Conservation (phyloP, 2,888 invertebrate genomes). For the Dasysyrphus albostriatus region DNA sequence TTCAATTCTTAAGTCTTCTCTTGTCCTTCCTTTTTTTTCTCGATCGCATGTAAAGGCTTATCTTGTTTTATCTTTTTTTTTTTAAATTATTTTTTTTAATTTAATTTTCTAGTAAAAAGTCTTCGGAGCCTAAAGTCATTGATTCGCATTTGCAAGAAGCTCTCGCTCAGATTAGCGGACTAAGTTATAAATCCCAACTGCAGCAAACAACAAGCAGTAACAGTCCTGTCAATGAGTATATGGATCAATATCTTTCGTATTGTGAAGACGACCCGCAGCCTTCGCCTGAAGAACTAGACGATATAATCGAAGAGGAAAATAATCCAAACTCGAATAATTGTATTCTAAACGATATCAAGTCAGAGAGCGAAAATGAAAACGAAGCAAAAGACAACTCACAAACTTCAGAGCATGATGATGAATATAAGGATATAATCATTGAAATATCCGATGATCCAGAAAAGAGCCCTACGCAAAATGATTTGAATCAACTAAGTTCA, state of each 20-base stretch:
- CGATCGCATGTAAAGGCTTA: too few species aligned
- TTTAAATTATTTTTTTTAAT: constrained; percentile 13
- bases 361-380: constrained; percentile 80
- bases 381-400: constrained; percentile 78
- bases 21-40: too few species aligned
- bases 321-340: not conserved
- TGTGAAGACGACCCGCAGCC: constrained; percentile 79
- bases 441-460: constrained; percentile 56
- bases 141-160: constrained; percentile 82
- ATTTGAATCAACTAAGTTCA: constrained; percentile 24
- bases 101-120: constrained; percentile 78
- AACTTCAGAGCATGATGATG: constrained; percentile 77
- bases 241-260: constrained; percentile 81
- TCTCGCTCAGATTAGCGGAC: constrained; percentile 80
- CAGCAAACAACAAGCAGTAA: not conserved
- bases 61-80: too few species aligned
- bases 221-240: constrained; percentile 53
- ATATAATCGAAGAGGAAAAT: constrained; percentile 80
- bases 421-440: constrained; percentile 78
- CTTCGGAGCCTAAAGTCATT: constrained; percentile 79
- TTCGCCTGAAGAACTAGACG: constrained; percentile 79
- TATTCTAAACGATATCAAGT: constrained; percentile 79
- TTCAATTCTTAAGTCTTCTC: too few species aligned
- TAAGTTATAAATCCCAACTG: constrained; percentile 46
- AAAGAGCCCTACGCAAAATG: not conserved